phyloP scores from a whole-genome alignment of 2,888 invertebrate genomes.

The Teleogryllus oceanicus region DNA sequence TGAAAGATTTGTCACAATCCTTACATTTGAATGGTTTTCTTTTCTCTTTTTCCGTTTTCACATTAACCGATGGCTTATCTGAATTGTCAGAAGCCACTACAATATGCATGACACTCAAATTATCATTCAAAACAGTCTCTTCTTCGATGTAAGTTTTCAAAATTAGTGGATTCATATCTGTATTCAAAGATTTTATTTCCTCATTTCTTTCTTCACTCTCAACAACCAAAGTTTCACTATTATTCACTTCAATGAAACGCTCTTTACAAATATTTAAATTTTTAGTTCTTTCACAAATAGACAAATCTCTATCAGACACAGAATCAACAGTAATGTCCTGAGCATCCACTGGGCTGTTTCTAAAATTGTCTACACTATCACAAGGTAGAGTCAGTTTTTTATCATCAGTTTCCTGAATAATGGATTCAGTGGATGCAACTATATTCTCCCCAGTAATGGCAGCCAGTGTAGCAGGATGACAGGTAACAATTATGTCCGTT shows the following conservation, averaged over 20 bases:
- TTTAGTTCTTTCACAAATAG: not conserved
- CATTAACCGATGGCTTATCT: not conserved
- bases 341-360: not conserved
- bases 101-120: slow-evolving; percentile 31
- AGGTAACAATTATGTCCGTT: slow-evolving; percentile 33
- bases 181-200: slow-evolving; percentile 20
- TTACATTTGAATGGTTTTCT: slow-evolving; percentile 29
- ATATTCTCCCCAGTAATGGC: slow-evolving; percentile 28
- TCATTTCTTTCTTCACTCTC: not conserved
- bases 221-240: not conserved
- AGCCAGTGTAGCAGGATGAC: slow-evolving; percentile 29
- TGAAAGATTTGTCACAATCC: slow-evolving; percentile 32
- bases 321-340: not conserved
- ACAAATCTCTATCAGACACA: not conserved
- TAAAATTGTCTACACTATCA: slow-evolving; percentile 8
- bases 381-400: not conserved
- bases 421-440: slow-evolving; percentile 23
- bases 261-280: not conserved
- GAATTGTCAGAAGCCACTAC: slow-evolving; percentile 27
- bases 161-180: slow-evolving; percentile 19
- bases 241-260: not conserved
- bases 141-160: slow-evolving; percentile 25
- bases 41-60: not conserved
- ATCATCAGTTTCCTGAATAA: not conserved
- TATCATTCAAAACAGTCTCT: not conserved